Evolutionary conservation across 2,888 invertebrate species (phyloP).

Genomic region (Lysandra bellargus): DNA sequence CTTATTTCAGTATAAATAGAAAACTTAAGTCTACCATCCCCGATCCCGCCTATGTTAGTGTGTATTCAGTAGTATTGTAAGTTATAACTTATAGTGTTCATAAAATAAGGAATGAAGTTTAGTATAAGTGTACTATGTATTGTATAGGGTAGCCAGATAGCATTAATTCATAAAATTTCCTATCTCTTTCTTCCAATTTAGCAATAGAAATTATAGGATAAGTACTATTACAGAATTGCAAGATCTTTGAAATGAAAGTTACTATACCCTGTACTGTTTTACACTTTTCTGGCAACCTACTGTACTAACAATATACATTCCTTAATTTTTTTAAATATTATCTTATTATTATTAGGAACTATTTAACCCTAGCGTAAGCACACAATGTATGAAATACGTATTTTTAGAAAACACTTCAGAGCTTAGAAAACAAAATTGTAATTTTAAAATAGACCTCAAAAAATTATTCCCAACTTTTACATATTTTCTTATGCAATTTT

Average conservation of each 20-base stretch:
- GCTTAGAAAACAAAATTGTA: conserved; percentile 1
- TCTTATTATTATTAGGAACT: conserved; percentile 3
- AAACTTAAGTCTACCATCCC: conserved; percentile 14
- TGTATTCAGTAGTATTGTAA: conserved; percentile 10
- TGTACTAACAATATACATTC: not conserved
- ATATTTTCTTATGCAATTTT: not conserved
- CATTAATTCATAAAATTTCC: not conserved
- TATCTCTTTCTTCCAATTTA: not conserved
- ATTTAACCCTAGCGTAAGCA: conserved; percentile 8
- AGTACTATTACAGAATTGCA: not conserved
- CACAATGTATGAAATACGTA: conserved; percentile 17
- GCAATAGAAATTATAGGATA: not conserved
- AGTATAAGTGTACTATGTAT: not conserved
- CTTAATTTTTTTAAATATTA: not conserved
- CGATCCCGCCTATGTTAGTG: conserved; percentile 12
- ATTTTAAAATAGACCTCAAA: conserved; percentile 15
- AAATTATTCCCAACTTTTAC: not conserved
- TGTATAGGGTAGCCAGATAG: conserved; percentile 2
- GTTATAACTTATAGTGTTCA: conserved; percentile 15
- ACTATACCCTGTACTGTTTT: not conserved
- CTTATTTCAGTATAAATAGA: conserved; percentile 14
- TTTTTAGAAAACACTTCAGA: conserved; percentile 17
- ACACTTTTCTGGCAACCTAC: not conserved
- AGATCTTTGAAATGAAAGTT: not conserved
- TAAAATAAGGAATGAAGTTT: not conserved